These are phyloP conservation scores for Apeira syringaria DNA, from an alignment of 2,888 invertebrate species.

Conservation along the genomic window DNA sequence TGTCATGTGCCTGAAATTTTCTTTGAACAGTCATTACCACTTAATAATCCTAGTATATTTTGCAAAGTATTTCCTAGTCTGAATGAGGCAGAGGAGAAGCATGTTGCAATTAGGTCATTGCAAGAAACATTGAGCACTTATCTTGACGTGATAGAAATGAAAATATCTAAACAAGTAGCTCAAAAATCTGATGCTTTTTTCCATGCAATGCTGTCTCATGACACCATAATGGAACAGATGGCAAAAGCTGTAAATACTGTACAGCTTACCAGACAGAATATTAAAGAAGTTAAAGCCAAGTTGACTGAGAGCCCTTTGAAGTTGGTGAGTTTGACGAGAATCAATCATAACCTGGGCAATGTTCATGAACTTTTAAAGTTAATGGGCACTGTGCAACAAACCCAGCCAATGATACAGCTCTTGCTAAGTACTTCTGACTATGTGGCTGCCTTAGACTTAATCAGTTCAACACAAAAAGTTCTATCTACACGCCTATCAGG, in stretches of 20 bases:
- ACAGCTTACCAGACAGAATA: conserved; percentile 87
- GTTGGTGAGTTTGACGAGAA: conserved; percentile 88
- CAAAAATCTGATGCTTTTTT: conserved; percentile 98
- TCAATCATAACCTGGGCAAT: conserved; percentile 85
- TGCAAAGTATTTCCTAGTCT: conserved; percentile 91
- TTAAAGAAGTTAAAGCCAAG: conserved; percentile 90
- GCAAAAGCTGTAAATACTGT: conserved; percentile 91
- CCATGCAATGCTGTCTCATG: conserved; percentile 99
- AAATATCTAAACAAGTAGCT: conserved; percentile 96
- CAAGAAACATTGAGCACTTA: conserved; percentile 97
- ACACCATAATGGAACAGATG: conserved; percentile 98
- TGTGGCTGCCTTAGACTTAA: conserved; percentile 98
- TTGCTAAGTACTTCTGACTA: conserved; percentile 97
- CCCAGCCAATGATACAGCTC: conserved; percentile 98
- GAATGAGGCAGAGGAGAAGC: conserved; percentile 79
- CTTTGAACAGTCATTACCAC: conserved; percentile 89
- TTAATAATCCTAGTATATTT: conserved; percentile 92
- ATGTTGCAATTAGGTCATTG: conserved; percentile 87
- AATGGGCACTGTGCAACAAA: conserved; percentile 98
- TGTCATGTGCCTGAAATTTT: conserved; percentile 93
- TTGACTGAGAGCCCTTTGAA: conserved; percentile 92
- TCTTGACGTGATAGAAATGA: conserved; percentile 96
- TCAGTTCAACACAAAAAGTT: conserved; percentile 97
- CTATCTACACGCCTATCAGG: conserved; percentile 95
- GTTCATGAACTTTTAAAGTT: conserved; percentile 91